A percentile compares a stretch with the other conserved stretches of the same genome.
phyloP scores from a whole-genome alignment of 2,797 vertebrate genomes.

The Columba guinea region DNA sequence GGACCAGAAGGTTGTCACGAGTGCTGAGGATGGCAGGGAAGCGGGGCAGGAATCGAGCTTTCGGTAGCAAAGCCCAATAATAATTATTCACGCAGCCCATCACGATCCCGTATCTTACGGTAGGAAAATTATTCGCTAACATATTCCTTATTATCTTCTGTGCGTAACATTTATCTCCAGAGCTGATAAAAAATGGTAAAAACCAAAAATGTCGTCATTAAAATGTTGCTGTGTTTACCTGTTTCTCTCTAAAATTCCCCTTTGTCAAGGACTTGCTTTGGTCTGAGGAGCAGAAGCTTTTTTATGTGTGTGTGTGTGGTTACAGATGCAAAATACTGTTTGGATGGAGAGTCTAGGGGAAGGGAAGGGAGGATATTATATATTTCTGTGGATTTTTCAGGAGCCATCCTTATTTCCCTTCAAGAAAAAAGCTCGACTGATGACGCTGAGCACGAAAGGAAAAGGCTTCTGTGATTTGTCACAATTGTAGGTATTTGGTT shows the following conservation, averaged over 20 bases:
- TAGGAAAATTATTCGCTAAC: neutral
- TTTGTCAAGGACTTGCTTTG: neutral
- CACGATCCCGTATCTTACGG: accelerated
- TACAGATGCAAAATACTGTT: neutral
- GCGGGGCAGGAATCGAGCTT: neutral
- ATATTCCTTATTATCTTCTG: neutral
- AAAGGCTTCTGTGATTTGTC: neutral
- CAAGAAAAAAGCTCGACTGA: neutral
- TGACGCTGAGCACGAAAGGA: neutral
- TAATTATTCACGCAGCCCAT: neutral
- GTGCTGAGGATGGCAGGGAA: neutral
- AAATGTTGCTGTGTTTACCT: neutral
- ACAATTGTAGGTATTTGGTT: neutral
- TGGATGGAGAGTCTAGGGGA: neutral
- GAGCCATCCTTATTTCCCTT: neutral
- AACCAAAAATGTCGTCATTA: neutral
- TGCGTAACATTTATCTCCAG: neutral
- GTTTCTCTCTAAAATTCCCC: neutral
- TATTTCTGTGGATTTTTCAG: neutral
- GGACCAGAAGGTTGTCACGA: neutral
- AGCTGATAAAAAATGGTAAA: neutral
- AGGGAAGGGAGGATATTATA: neutral
- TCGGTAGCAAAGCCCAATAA: neutral
- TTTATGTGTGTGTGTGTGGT: neutral
- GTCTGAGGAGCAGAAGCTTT: neutral